Conservation (phyloP, 1,140 invertebrate species). For the Drosophila setifemur region DNA sequence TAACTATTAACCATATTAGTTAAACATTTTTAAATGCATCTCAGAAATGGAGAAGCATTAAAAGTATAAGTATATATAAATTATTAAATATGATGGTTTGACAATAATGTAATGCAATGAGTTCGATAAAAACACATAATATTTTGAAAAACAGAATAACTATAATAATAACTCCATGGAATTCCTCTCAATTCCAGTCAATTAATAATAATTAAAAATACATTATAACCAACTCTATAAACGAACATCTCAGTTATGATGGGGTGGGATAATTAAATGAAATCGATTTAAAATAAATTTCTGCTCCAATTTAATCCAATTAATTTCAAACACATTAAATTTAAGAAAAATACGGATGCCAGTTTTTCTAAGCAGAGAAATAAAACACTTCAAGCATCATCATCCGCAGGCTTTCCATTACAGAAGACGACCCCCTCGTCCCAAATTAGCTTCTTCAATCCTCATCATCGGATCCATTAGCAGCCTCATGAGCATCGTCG, state of each 20-base stretch:
- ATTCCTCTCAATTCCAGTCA: not conserved
- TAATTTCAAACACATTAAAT: not conserved
- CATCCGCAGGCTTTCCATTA: constrained; percentile 8
- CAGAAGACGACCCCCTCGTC: constrained; percentile 4
- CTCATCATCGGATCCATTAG: constrained; percentile 30
- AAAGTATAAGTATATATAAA: no score
- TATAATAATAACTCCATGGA: no score
- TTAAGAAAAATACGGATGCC: not conserved
- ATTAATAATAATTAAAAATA: not conserved
- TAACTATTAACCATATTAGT: no score
- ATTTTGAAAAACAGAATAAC: no score
- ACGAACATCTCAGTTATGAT: no score
- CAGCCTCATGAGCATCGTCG: constrained; percentile 6
- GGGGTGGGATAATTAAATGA: no score
- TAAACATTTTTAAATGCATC: no score
- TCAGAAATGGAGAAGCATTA: no score
- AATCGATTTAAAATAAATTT: constrained; percentile 11
- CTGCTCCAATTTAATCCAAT: constrained; percentile 26
- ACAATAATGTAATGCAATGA: no score
- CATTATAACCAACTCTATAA: not conserved
- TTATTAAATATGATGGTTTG: no score
- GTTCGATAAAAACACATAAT: no score
- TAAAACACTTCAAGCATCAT: not conserved
- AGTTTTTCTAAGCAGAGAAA: constrained; percentile 1
- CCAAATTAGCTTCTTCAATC: constrained; percentile 28